Evolutionary conservation across 2,888 invertebrate species (phyloP), one percentile per base, ranked within the genome.

Genomic region (Augochlorella aurata): DNA sequence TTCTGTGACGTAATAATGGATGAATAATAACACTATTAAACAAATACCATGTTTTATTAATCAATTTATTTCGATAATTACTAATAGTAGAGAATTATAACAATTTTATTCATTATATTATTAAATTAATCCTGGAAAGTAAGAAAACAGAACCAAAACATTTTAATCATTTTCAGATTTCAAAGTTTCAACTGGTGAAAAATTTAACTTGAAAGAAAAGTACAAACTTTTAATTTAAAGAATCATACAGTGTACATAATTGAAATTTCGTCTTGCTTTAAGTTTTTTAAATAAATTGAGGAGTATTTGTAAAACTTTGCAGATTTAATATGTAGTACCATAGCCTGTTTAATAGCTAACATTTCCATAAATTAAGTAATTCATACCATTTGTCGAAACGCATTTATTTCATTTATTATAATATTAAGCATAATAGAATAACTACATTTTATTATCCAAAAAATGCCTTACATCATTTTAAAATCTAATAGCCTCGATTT

Each of bases 11-110:
- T 67, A 29, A 74, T 79, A 47, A 65, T 49, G 44, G 63, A 74
- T 52, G 70, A 67, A 81, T 63, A 75, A 74, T 75, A 67, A 58
- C 52, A 74, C 75, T 79, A 77, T 84, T 66, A 47, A 77, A 50
- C 54, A 72, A 65, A 45, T 29, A 70, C 45, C 38, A 16, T 49
- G 45, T 72, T 52, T 2, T 9, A 54, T 65, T 47, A 14, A 45
- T 50, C 44, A 63, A 54, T 77, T 77, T 58, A 24, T 14, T 58
- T 16, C 58, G 16, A 14, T n/a, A 49, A 45, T 69, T 58, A 38
- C 18, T 74, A 24, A 50, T 45, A 58, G 5, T 73, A 63, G 14
- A 49, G 24, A 72, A 14, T 21, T 54, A 54, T 12, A 12, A 14
- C 21, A 58, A 24, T 58, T 54, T 24, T 1, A 24, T 16, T 24